Percentiles rank a stretch among this genome's conserved stretches.
phyloP scores from a whole-genome alignment of 1,140 invertebrate genomes.

The Diploscapter pachys region DNA sequence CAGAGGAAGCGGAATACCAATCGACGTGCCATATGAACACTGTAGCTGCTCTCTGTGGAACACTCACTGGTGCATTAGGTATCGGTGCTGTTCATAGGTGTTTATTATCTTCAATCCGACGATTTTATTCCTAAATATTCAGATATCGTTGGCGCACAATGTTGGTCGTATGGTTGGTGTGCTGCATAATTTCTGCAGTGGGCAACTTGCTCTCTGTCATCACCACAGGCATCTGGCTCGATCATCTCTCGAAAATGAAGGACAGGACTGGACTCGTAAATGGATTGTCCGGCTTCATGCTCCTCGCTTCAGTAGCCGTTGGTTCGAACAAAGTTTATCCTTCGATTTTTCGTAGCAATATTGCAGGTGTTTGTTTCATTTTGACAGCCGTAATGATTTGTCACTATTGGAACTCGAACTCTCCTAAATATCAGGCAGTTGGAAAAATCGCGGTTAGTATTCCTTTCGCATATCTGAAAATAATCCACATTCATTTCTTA shows the following conservation, averaged over 20 bases:
- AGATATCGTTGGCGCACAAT: slow-evolving; percentile 51
- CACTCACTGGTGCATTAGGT: slow-evolving; percentile 52
- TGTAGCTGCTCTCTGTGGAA: slow-evolving; percentile 51
- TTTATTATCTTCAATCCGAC: background rate
- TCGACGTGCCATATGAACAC: slow-evolving; percentile 57
- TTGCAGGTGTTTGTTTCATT: slow-evolving; percentile 53
- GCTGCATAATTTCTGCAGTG: slow-evolving; percentile 57
- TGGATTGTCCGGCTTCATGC: slow-evolving; percentile 53
- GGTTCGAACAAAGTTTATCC: slow-evolving; percentile 28
- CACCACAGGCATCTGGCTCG: slow-evolving; percentile 55
- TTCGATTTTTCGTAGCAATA: slow-evolving; percentile 6
- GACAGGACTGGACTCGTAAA: slow-evolving; percentile 53
- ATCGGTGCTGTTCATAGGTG: slow-evolving; percentile 52
- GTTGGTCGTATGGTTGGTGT: slow-evolving; percentile 55
- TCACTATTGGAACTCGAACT: slow-evolving; percentile 58
- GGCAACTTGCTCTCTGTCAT: slow-evolving; percentile 55
- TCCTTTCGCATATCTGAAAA: background rate
- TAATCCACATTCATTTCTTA: background rate
- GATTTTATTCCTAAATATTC: slow-evolving; percentile 3
- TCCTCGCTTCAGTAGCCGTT: slow-evolving; percentile 53
- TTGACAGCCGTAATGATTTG: slow-evolving; percentile 55
- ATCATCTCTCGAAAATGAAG: slow-evolving; percentile 56
- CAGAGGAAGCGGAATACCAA: slow-evolving; percentile 51
- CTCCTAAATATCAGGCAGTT: slow-evolving; percentile 53
- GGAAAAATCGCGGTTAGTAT: slow-evolving; percentile 50